Base-by-base conservation (phyloP, 2,113 vertebrate genomes). In the Microtus pennsylvanicus region DNA sequence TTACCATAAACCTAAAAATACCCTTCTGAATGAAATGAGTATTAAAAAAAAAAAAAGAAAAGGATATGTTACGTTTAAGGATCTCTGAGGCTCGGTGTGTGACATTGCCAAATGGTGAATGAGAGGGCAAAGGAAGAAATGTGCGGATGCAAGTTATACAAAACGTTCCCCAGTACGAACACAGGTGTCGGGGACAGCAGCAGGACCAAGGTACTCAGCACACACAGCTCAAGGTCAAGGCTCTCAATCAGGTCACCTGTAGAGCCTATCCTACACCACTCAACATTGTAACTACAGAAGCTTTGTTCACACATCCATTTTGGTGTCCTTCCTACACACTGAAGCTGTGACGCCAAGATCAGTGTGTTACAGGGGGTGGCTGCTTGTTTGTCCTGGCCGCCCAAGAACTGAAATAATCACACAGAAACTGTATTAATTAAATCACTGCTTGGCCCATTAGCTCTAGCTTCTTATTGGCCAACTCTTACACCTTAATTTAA, bases 1-100 rank as follows among this genome's bases (percentile, higher is more conserved):
- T 94, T 96, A 97, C 77, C 97, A 97, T 97, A 97, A 97, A 97
- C 90, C 89, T 97, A 95, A 97, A 96, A 95, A 94, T 91, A 97
- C 67, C 93, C 96, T 96, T 96, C 94, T 97, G 94, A 98, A 97
- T 3, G 75, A 95, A 97, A 98, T 96, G 97, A 92, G 67, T 97
- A 96, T 96, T 98, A 58, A 58, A 58, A 58, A 58, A 58, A 96
- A 98, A 98, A 58, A 58, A 58, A 58, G 96, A 98, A 98, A 96
- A 89, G 78, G 85, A 85, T 87, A 94, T 97, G 96, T 96, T 96
- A 97, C 93, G 97, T 96, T 97, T 94, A 98, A 97, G 86, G 96
- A 97, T 74, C 87, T 96, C 85, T 87, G 93, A 86, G 97, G 30
- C 92, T 74, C 63, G 35, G 81, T 85, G 88, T 91, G 38, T 5